Evolutionary conservation across 2,113 vertebrate genomes (phyloP).

Genomic region (Daubentonia madagascariensis): DNA sequence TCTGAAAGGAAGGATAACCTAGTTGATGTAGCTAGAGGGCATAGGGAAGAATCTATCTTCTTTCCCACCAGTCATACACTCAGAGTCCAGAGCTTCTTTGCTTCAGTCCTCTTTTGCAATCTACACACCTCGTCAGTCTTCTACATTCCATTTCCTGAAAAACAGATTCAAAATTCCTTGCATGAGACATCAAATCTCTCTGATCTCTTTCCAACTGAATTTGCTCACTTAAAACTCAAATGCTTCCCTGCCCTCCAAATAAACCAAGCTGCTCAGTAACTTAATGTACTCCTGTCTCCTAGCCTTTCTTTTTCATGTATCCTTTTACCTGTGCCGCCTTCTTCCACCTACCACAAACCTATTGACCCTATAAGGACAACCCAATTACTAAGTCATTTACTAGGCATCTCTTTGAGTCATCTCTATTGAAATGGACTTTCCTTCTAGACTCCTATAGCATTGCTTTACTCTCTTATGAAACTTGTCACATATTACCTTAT

Average conservation of each 20-base stretch:
- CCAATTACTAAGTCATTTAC: not conserved
- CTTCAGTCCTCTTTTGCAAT: not conserved
- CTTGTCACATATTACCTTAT: not conserved
- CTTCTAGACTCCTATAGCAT: not conserved
- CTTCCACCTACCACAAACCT: not conserved
- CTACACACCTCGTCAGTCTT: not conserved
- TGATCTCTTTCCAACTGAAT: not conserved
- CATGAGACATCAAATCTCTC: not conserved
- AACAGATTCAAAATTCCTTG: not conserved
- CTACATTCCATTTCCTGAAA: not conserved
- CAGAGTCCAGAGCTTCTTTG: no score
- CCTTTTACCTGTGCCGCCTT: not conserved
- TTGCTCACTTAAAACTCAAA: not conserved
- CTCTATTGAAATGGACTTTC: not conserved
- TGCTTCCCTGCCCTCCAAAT: not conserved
- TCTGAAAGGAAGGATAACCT: not conserved
- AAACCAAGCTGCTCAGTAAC: not conserved
- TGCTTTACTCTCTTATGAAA: not conserved
- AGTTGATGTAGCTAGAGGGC: not conserved
- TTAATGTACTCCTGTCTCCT: not conserved
- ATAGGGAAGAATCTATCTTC: not conserved
- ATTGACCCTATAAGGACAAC: not conserved
- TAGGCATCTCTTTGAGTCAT: not conserved
- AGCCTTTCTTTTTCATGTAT: not conserved
- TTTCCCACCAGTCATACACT: not conserved